Evolutionary conservation across 1,140 invertebrate species (phyloP), one percentile per base, ranked within the genome.

Genomic region (Oryzaephilus surinamensis): DNA sequence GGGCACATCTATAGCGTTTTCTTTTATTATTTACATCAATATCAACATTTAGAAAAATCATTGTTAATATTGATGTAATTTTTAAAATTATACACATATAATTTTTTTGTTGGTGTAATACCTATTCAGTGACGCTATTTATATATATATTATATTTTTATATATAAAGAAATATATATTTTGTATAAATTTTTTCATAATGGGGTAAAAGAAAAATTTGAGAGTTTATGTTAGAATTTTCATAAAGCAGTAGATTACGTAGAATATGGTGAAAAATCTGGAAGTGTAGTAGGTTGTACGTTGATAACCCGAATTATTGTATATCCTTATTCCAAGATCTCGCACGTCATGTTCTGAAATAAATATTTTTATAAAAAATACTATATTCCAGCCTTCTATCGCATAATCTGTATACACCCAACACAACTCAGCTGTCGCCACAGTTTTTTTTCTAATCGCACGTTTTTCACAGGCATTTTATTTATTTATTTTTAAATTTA

Each of bases 91-190:
- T n/a, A n/a, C n/a, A n/a, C n/a, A n/a, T n/a, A n/a, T n/a, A n/a
- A n/a, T n/a, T n/a, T n/a, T n/a, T n/a, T n/a, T n/a, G 23, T 50
- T 51, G 45, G 45, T 51, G 49, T 51, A 38, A 46, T 45, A 42
- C 43, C 45, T 43, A 43, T 45, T 41, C 46, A 51, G 49, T 48
- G 49, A 51, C 38, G 48, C 33, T 32, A 45, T 36, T n/a, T n/a
- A n/a, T n/a, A n/a, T n/a, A n/a, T n/a, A n/a, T n/a, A n/a, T n/a
- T n/a, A n/a, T n/a, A n/a, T n/a, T n/a, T n/a, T n/a, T n/a, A n/a
- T n/a, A 30, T 42, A 32, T 32, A 42, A 38, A 32, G 39, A 28
- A 46, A 36, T 33, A n/a, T 31, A 41, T 38, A 16, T 30, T 26
- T 17, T 15, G 17, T 23, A 10, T n/a, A 15, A 19, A n/a, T 2